Conservation (phyloP, 2,888 invertebrate genomes). For the Cistogaster globosa region DNA sequence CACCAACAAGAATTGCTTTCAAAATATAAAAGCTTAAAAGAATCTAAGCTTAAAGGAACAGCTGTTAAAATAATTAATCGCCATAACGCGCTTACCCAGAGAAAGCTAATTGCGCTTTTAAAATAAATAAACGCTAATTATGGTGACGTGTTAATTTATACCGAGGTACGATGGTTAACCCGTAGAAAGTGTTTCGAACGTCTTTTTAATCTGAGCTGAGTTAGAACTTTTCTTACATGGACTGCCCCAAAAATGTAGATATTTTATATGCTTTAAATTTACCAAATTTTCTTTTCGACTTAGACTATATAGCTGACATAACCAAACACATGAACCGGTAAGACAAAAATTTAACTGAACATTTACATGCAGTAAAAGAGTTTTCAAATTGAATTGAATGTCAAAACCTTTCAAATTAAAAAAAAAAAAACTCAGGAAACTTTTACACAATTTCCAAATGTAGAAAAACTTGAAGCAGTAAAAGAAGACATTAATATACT, state of each 20-base stretch:
- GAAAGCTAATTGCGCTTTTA: not conserved
- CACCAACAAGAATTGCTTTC: too few species aligned
- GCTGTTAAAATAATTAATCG: too few species aligned
- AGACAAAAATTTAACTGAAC: constrained; percentile 1
- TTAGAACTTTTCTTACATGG: constrained; percentile 21
- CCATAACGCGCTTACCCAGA: constrained; percentile 17
- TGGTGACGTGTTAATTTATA: constrained; percentile 20
- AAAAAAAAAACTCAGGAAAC: constrained; percentile 35
- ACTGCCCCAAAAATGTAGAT: constrained; percentile 23
- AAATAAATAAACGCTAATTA: constrained; percentile 11
- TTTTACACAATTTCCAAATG: constrained; percentile 34
- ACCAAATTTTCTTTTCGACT: constrained; percentile 9
- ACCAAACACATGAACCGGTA: constrained; percentile 12
- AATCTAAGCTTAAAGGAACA: too few species aligned
- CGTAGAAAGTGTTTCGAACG: not conserved
- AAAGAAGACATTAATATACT: constrained; percentile 18
- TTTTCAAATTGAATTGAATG: constrained; percentile 34
- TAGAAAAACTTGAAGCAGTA: constrained; percentile 13
- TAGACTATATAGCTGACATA: constrained; percentile 12
- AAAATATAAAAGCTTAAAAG: too few species aligned
- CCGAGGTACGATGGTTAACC: constrained; percentile 18
- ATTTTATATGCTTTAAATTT: not conserved
- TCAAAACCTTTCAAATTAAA: constrained; percentile 23
- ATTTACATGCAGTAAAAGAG: constrained; percentile 15
- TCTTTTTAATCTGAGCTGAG: constrained; percentile 6